phyloP scores from a whole-genome alignment of 2,797 vertebrate genomes.

The Agapornis canus region DNA sequence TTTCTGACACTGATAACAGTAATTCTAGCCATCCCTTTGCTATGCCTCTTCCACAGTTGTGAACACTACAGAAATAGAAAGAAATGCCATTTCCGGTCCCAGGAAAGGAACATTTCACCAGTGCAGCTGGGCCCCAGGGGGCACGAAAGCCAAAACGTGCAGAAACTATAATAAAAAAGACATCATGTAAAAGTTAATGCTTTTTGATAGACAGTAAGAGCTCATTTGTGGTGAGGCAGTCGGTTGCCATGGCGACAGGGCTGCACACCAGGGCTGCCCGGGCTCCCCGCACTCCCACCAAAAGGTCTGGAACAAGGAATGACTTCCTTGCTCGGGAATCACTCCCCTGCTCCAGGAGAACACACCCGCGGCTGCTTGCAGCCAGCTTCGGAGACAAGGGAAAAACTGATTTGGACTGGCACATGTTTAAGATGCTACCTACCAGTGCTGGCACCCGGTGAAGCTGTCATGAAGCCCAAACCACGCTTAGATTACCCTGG shows the following conservation, averaged over 20 bases:
- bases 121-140: neutral
- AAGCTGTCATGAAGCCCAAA: neutral
- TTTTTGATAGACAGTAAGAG: conserved; percentile 67
- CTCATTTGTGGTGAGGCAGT: conserved; percentile 31
- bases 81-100: neutral
- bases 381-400: conserved; percentile 14
- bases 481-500: neutral
- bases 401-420: rapidly evolving
- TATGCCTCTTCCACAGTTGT: neutral
- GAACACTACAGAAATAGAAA: conserved; percentile 41
- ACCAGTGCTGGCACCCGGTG: neutral
- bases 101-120: neutral
- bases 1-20: conserved; percentile 20
- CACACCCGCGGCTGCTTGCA: neutral
- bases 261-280: neutral
- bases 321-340: neutral
- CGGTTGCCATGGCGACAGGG: conserved; percentile 58
- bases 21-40: conserved; percentile 29
- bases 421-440: neutral
- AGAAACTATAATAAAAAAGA: conserved; percentile 58
- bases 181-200: conserved; percentile 64
- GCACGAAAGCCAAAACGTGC: conserved; percentile 37
- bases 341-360: neutral
- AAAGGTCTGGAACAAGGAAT: neutral
- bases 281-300: neutral